Evolutionary conservation across 2,888 invertebrate genomes (phyloP).

Genomic region (Orthosia gothica): DNA sequence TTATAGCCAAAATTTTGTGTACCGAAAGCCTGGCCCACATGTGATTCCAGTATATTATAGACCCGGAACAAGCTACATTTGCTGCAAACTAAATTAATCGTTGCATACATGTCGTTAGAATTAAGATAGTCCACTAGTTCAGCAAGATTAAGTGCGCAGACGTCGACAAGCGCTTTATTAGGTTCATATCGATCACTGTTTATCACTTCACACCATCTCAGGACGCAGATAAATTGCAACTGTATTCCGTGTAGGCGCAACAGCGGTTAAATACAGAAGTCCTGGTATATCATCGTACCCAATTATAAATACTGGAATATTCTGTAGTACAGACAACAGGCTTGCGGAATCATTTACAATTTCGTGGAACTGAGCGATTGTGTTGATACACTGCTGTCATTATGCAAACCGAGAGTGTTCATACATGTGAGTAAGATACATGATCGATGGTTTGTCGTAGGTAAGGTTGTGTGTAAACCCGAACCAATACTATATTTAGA

Average conservation of each 20-base stretch:
- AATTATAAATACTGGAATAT: background rate
- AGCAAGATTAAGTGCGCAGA: constrained; percentile 11
- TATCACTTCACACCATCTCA: constrained; percentile 43
- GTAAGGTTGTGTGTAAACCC: background rate
- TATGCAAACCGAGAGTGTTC: too few species aligned
- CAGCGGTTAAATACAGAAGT: constrained; percentile 20
- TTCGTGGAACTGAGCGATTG: too few species aligned
- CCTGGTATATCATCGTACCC: background rate
- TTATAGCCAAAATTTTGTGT: background rate
- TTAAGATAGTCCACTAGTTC: constrained; percentile 5
- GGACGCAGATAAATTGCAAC: constrained; percentile 56
- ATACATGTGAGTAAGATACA: background rate
- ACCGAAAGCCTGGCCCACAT: background rate
- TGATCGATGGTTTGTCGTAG: background rate
- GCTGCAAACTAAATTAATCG: constrained; percentile 14
- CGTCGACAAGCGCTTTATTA: constrained; percentile 31
- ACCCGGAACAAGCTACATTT: background rate
- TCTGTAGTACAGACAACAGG: too few species aligned
- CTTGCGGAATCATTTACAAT: background rate
- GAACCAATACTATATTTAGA: background rate
- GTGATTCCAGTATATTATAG: background rate
- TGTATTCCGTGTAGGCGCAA: constrained; percentile 43
- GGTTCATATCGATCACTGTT: constrained; percentile 44
- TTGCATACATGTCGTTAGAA: constrained; percentile 15
- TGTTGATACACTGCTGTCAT: too few species aligned